These are phyloP conservation scores for Rachycentron canadum DNA, from an alignment of 2,797 vertebrate genomes.

Conservation along the genomic window DNA sequence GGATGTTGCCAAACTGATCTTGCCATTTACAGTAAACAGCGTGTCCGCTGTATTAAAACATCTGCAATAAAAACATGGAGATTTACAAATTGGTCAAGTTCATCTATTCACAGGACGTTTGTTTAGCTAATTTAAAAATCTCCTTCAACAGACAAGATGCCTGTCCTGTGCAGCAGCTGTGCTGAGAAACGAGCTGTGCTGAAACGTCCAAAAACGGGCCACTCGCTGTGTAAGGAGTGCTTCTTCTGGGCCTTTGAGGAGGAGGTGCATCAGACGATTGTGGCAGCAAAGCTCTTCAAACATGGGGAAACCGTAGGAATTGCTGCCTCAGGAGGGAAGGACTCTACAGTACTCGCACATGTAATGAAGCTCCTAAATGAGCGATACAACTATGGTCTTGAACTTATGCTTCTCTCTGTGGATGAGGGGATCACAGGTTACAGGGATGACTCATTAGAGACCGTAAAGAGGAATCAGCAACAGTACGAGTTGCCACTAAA, in stretches of 20 bases:
- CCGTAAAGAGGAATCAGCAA: constrained; percentile 88
- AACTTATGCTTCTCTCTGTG: constrained; percentile 88
- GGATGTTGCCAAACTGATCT: background rate
- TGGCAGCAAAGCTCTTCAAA: constrained; percentile 84
- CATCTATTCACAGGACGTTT: background rate
- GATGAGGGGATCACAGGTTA: constrained; percentile 93
- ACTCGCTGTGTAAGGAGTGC: constrained; percentile 89
- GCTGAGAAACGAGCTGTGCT: constrained; percentile 82
- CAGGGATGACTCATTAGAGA: constrained; percentile 90
- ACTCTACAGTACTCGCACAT: constrained; percentile 93
- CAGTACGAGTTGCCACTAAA: constrained; percentile 90
- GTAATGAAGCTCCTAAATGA: constrained; percentile 88
- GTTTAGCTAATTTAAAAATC: background rate
- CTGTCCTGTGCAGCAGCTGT: constrained; percentile 86
- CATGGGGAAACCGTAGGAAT: constrained; percentile 87
- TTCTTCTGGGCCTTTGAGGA: constrained; percentile 92
- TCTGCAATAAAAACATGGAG: background rate
- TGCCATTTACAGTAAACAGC: background rate
- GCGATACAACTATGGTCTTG: constrained; percentile 85
- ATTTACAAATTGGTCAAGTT: background rate
- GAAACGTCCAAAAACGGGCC: constrained; percentile 88
- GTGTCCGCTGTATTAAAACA: background rate
- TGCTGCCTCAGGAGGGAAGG: constrained; percentile 91
- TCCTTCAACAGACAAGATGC: constrained; percentile 71
- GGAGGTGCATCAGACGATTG: constrained; percentile 90